Evolutionary conservation across 2,113 vertebrate species (phyloP).

Genomic region (Trochalopteron elliotii): DNA sequence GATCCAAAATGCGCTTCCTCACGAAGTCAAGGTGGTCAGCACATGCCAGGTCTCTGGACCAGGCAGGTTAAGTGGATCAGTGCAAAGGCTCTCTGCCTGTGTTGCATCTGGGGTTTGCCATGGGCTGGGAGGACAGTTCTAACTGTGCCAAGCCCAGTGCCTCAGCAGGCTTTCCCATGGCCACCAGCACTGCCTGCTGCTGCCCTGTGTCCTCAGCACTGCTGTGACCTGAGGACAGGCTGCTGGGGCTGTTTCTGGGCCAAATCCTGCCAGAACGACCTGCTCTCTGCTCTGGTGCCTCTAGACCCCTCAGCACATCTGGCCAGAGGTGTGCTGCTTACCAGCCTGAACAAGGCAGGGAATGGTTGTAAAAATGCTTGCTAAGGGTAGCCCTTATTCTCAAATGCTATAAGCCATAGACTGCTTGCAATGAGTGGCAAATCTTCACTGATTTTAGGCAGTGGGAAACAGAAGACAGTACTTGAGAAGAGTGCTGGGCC

Average conservation of each 20-base stretch:
- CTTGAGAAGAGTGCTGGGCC: not conserved
- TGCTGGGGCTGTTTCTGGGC: not conserved
- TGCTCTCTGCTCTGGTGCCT: not conserved
- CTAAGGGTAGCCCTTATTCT: not conserved
- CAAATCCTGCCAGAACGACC: not conserved
- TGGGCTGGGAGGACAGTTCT: accelerated
- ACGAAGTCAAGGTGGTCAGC: not conserved
- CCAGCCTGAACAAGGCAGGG: not conserved
- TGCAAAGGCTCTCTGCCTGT: accelerated
- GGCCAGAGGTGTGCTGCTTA: not conserved
- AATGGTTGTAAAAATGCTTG: not conserved
- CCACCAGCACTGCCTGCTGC: not conserved
- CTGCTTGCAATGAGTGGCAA: not conserved
- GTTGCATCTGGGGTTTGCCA: not conserved
- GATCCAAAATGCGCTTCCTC: not conserved
- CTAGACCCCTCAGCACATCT: not conserved
- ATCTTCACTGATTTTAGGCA: not conserved
- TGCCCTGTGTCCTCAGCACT: not conserved
- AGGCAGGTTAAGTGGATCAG: not conserved
- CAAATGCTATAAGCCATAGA: not conserved
- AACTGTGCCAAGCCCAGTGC: not conserved
- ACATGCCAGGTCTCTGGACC: not conserved
- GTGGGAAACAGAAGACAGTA: not conserved
- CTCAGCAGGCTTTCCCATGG: accelerated
- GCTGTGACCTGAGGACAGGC: accelerated